Evolutionary conservation across 2,113 vertebrate genomes (phyloP), one percentile per base, ranked within the genome.

Genomic region (Epinephelus cyanopodus): DNA sequence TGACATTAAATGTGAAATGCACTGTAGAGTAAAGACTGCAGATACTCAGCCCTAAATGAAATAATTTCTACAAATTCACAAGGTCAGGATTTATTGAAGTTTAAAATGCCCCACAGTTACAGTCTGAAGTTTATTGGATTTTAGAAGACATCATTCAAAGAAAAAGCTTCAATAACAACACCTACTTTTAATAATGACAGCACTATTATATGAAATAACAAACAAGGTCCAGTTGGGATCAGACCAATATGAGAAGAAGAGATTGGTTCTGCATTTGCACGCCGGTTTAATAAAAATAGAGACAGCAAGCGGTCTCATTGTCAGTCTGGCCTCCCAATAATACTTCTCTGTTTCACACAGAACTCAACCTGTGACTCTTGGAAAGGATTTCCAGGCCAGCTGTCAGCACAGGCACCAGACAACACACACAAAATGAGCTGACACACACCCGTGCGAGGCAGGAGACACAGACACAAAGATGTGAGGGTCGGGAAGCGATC

Each of bases 281-380:
- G 25, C n/a, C n/a, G 27, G 29, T 23, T 39, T 39, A 19, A 70
- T 23, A 52, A 68, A 81, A 79, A 77, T 0, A 60, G 45, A 84
- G 47, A 65, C 75, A 64, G 64, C 8, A 0, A 77, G 77, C 7
- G 18, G 79, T 64, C 61, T 81, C 74, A n/a, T n/a, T 54, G 78
- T 69, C 64, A 42, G 61, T 53, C 76, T 69, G 74, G 83, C 79
- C 60, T 75, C 71, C 56, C 42, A 53, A 33, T 64, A 60, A 80
- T 66, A 57, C 60, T n/a, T 76, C 82, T 92, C 78, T 57, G 71
- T 83, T 90, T 90, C 86, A 89, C 87, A 84, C 78, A 78, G 64
- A 76, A 78, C 21, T 71, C 80, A 88, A 73, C 89, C 81, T 73
- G 84, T 63, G 84, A 87, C 84, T 86, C 80, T 81, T 82, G 80